Evolutionary conservation across 2,113 vertebrate species (phyloP).

Genomic region (Ariopsis seemanni): DNA sequence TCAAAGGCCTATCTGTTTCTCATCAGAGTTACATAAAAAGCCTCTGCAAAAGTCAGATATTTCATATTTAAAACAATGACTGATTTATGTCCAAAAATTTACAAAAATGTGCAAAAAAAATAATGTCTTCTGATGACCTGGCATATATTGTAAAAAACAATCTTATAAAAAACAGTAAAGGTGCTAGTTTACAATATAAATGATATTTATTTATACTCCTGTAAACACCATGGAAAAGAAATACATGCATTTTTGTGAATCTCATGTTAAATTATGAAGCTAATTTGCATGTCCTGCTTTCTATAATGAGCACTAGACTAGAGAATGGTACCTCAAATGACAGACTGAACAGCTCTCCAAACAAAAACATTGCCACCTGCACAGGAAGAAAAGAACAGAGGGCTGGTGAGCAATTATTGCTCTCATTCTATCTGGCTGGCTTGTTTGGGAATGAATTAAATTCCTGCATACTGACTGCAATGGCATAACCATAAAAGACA

Average conservation of each 20-base stretch:
- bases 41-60: background rate
- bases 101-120: background rate
- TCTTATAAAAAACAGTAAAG: background rate
- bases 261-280: no score
- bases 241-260: background rate
- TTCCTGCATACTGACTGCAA: background rate
- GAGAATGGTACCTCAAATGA: background rate
- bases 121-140: background rate
- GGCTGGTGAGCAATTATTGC: slow-evolving; percentile 15
- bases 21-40: background rate
- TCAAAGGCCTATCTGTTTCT: background rate
- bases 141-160: background rate
- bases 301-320: background rate
- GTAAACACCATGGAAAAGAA: background rate
- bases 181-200: background rate
- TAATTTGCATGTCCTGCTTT: background rate
- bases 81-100: background rate
- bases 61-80: background rate
- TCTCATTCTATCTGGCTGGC: background rate
- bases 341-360: slow-evolving; percentile 9
- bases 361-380: slow-evolving; percentile 31
- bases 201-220: background rate
- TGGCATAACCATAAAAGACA: background rate
- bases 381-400: background rate
- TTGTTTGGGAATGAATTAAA: background rate